These are phyloP conservation scores for Solea senegalensis DNA, from an alignment of 2,113 vertebrate genomes.

Conservation along the genomic window DNA sequence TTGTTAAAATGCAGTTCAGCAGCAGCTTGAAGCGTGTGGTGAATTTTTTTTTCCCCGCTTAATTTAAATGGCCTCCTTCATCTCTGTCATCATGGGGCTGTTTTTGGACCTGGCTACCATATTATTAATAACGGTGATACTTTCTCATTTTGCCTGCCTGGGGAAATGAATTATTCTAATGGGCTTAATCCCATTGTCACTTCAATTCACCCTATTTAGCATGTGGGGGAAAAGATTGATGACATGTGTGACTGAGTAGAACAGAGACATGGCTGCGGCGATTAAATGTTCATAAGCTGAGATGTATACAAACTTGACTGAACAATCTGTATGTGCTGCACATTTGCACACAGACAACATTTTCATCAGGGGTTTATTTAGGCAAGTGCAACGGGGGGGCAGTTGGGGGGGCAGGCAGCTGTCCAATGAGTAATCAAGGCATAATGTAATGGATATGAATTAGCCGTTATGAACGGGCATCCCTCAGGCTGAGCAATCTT, in stretches of 20 bases:
- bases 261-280: conserved; percentile 46
- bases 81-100: conserved; percentile 70
- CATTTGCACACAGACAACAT: neutral
- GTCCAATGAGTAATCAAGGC: conserved; percentile 22
- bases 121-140: conserved; percentile 75
- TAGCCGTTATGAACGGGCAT: conserved; percentile 9
- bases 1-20: conserved; percentile 25
- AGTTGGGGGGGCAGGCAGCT: neutral
- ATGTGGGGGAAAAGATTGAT: conserved; percentile 59
- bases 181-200: conserved; percentile 63
- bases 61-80: conserved; percentile 60
- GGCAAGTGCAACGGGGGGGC: neutral
- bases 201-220: conserved; percentile 49
- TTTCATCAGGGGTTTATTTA: conserved; percentile 14
- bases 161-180: conserved; percentile 75
- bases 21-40: conserved; percentile 25
- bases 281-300: conserved; percentile 48
- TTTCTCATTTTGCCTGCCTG: conserved; percentile 64
- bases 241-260: conserved; percentile 54
- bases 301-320: conserved; percentile 14
- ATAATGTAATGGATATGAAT: conserved; percentile 34
- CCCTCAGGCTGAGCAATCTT: conserved; percentile 6
- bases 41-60: conserved; percentile 42
- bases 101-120: conserved; percentile 69
- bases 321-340: neutral